Percentiles rank a stretch among this genome's conserved stretches.
phyloP scores from a whole-genome alignment of 2,797 vertebrate species.

The Euphonia xanthogaster region DNA sequence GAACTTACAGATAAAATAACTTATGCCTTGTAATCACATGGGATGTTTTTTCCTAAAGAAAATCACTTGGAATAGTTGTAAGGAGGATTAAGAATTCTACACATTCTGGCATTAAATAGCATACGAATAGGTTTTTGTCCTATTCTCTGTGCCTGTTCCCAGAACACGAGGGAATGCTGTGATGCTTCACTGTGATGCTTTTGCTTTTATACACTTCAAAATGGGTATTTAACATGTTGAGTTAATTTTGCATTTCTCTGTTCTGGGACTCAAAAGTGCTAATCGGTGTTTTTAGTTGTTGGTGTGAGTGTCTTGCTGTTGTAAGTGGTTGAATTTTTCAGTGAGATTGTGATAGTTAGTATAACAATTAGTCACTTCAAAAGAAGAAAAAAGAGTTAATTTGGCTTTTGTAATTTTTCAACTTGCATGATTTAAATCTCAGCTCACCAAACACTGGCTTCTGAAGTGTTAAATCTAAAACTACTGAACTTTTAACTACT shows the following conservation, averaged over 20 bases:
- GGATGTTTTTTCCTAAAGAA: neutral
- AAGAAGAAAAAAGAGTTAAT: neutral
- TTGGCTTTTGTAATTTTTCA: neutral
- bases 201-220: neutral
- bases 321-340: neutral
- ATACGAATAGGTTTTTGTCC: neutral
- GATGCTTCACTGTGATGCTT: neutral
- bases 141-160: neutral
- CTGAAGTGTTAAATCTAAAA: neutral
- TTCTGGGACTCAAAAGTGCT: neutral
- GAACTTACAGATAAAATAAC: constrained; percentile 9
- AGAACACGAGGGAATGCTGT: neutral
- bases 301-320: neutral
- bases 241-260: neutral
- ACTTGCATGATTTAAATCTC: neutral
- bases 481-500: neutral
- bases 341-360: neutral
- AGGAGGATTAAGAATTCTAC: neutral
- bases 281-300: neutral
- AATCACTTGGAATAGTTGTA: neutral
- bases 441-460: neutral
- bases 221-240: neutral
- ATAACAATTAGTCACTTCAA: neutral
- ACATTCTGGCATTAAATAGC: neutral
- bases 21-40: neutral